phyloP scores from a whole-genome alignment of 2,888 invertebrate genomes.

The Cheilosia variabilis region DNA sequence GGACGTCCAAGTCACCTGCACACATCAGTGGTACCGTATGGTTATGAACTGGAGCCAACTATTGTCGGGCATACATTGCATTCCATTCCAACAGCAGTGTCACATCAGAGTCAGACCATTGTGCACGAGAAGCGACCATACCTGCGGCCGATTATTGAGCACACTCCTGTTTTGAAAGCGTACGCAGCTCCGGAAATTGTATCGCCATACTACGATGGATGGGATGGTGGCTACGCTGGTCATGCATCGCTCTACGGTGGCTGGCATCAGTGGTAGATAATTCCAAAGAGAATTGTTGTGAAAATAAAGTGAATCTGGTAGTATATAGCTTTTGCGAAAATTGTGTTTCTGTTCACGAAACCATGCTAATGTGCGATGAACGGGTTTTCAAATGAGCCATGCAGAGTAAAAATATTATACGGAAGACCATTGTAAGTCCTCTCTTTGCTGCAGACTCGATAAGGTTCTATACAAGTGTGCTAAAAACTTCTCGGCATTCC shows the following conservation, averaged over 20 bases:
- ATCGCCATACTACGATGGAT: conserved; percentile 56
- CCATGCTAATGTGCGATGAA: neutral
- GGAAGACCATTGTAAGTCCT: too few species aligned
- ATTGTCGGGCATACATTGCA: conserved; percentile 80
- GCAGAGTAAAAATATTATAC: too few species aligned
- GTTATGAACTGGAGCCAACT: conserved; percentile 80
- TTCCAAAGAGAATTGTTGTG: neutral
- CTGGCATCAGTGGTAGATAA: conserved; percentile 74
- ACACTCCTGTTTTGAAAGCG: conserved; percentile 78
- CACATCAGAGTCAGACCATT: conserved; percentile 82
- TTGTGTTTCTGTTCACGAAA: neutral
- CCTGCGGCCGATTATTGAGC: conserved; percentile 80
- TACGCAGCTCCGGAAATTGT: conserved; percentile 75
- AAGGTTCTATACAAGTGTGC: too few species aligned
- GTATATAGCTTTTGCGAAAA: neutral
- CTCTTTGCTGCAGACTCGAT: too few species aligned
- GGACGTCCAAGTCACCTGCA: conserved; percentile 79
- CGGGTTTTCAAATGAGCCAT: too few species aligned
- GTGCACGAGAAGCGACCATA: conserved; percentile 82
- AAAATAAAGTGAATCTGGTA: conserved; percentile 37
- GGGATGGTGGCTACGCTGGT: conserved; percentile 34
- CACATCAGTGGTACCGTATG: conserved; percentile 67
- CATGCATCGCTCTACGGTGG: conserved; percentile 67
- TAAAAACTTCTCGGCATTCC: too few species aligned
- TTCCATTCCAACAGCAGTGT: conserved; percentile 80